phyloP scores from a whole-genome alignment of 2,888 invertebrate species.

The Abrostola tripartita region DNA sequence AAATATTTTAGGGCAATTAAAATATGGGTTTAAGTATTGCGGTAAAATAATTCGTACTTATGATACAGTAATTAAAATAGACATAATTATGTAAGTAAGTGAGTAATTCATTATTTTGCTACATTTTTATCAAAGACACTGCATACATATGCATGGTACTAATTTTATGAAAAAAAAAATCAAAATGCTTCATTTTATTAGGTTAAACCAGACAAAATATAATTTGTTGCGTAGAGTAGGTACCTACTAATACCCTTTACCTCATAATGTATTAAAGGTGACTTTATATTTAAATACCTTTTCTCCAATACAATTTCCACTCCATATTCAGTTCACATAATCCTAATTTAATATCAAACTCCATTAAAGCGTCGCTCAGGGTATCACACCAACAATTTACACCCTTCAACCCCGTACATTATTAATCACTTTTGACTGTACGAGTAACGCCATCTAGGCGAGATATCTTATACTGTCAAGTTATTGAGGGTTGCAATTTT shows the following conservation, averaged over 20 bases:
- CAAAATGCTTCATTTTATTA: too few relatives aligned
- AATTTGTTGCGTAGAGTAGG: slow-evolving; percentile 5
- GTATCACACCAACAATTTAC: slow-evolving; percentile 29
- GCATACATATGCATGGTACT: too few relatives aligned
- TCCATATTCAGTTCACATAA: slow-evolving; percentile 26
- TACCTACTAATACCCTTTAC: not conserved
- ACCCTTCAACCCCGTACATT: slow-evolving; percentile 23
- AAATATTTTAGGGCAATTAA: too few relatives aligned
- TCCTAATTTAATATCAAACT: slow-evolving; percentile 40
- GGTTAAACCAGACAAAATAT: too few relatives aligned
- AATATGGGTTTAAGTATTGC: too few relatives aligned
- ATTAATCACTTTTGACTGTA: slow-evolving; percentile 20
- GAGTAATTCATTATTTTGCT: too few relatives aligned
- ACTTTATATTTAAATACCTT: slow-evolving; percentile 30
- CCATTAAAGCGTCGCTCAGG: slow-evolving; percentile 17
- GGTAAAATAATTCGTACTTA: too few relatives aligned
- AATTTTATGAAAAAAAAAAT: too few relatives aligned
- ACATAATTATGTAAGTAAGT: too few relatives aligned
- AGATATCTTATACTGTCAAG: slow-evolving; percentile 9
- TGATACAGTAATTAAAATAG: too few relatives aligned
- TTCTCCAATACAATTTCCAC: slow-evolving; percentile 10
- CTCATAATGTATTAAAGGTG: slow-evolving; percentile 9
- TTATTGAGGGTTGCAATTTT: slow-evolving; percentile 26
- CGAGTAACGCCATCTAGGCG: slow-evolving; percentile 30
- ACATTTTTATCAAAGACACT: too few relatives aligned